Evolutionary conservation across 2,888 invertebrate genomes (phyloP), one percentile per base, ranked within the genome.

Genomic region (Plagodis pulveraria): DNA sequence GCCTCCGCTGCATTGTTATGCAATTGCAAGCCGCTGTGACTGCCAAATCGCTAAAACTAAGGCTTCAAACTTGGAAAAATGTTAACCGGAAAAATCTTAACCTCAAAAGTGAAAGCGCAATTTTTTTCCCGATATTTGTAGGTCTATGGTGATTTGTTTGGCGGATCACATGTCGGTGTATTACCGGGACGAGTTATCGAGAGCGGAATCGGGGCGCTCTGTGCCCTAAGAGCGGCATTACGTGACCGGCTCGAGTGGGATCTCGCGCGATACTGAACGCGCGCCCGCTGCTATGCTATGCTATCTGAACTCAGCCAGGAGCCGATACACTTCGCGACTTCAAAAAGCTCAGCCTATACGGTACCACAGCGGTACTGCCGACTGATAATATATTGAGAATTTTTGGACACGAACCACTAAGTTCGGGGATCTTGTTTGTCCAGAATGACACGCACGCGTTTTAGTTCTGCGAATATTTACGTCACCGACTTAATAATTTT

Each of bases 1-100:
- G 83, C 84, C 84, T 84, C 83, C 83, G 77, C 78, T 89, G 88
- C 88, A 88, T 83, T 84, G 86, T 91, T 90, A 90, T 89, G 90
- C 90, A 90, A 91, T 86, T 84, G 79, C 79, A 78, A 77, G 80
- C 75, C 75, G 66, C 69, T 71, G 73, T 73, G 73, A 75, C 80
- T 79, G 83, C 81, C 86, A 81, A 84, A 84, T 77, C 76, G 74
- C 75, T 76, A 80, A 77, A 77, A 63, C 58, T 76, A 77, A 80
- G 75, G 75, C 69, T 77, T 83, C 79, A 57, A 76, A 79, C 71
- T 77, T 74, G 72, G 81, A 80, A 84, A 84, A 81, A 78, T 73
- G 75, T 75, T 77, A 70, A 72, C 76, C 77, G 78, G 81, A 74
- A 81, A 84, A 82, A 76, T 78, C 69, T 68, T 83, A 86, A 84